phyloP scores from a whole-genome alignment of 1,140 invertebrate species.

The Helicoverpa armigera region DNA sequence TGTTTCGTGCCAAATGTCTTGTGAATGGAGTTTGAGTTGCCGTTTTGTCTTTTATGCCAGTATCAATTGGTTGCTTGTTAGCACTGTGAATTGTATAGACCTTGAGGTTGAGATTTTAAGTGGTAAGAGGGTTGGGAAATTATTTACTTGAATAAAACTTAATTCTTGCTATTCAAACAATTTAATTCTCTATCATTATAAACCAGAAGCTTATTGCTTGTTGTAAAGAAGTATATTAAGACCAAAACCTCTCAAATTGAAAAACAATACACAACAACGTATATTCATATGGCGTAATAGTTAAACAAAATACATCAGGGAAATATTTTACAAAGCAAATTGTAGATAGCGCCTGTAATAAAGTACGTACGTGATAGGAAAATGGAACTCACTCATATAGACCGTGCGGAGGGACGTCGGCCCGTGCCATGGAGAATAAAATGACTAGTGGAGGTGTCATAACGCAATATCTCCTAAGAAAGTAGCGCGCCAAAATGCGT shows the following conservation, averaged over 20 bases:
- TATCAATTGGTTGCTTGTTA: slow-evolving; percentile 33
- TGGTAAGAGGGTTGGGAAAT: too few relatives aligned
- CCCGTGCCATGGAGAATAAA: too few relatives aligned
- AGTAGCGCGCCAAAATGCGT: too few relatives aligned
- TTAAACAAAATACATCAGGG: slow-evolving; percentile 22
- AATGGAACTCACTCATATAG: background rate
- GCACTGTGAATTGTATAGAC: background rate
- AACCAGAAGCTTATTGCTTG: too few relatives aligned
- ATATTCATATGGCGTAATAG: slow-evolving; percentile 20
- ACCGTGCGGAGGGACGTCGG: too few relatives aligned
- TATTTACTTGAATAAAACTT: too few relatives aligned
- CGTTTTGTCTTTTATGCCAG: slow-evolving; percentile 3
- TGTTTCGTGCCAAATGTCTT: slow-evolving; percentile 33
- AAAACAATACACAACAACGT: background rate
- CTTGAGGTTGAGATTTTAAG: background rate
- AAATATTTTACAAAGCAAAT: slow-evolving; percentile 46
- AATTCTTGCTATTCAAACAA: background rate
- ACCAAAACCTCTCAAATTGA: too few relatives aligned
- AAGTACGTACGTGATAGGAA: slow-evolving; percentile 34
- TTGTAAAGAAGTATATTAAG: too few relatives aligned
- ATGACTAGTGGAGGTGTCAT: too few relatives aligned
- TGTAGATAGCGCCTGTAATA: slow-evolving; percentile 33
- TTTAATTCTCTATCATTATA: too few relatives aligned
- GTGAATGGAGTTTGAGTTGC: slow-evolving; percentile 6
- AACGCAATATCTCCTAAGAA: too few relatives aligned